Conservation (phyloP, 2,888 invertebrate genomes). For the Mesoligia furuncula region DNA sequence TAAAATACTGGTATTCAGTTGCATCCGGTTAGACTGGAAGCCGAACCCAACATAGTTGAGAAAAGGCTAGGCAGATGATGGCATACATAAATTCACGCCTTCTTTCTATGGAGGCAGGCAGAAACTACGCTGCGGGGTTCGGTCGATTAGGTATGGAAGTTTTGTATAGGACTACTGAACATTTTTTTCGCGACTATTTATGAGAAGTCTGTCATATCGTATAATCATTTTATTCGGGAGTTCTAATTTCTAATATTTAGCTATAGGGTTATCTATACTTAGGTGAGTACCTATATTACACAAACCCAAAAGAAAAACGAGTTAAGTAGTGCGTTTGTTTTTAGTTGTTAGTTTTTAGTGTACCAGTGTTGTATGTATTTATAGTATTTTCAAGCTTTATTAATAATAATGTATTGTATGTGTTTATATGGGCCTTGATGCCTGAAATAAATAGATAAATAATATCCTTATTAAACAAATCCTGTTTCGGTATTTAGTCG, state of each 20-base stretch:
- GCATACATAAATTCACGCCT: not conserved
- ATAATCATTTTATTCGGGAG: not conserved
- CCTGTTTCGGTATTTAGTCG: constrained; percentile 17
- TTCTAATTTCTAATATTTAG: not conserved
- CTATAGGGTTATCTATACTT: not conserved
- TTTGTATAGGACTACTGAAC: not conserved
- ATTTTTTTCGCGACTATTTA: not conserved
- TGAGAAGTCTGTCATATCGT: too few species aligned
- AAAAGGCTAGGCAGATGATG: too few species aligned
- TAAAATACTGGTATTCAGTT: too few species aligned
- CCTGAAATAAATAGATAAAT: too few species aligned
- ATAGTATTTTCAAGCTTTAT: too few species aligned
- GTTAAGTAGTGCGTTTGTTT: too few species aligned
- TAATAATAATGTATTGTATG: too few species aligned
- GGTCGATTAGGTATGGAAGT: not conserved
- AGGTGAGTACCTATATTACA: not conserved
- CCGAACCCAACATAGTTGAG: too few species aligned
- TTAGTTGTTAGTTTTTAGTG: too few species aligned
- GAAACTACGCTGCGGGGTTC: not conserved
- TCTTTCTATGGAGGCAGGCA: not conserved
- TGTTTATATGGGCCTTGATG: too few species aligned
- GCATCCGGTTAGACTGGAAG: too few species aligned
- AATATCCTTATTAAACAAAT: constrained; percentile 61
- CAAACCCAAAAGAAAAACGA: constrained; percentile 54
- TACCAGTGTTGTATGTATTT: too few species aligned